Evolutionary conservation across 92 coral and sea anemone genomes (phyloP), one percentile per base, ranked within the genome.

Genomic region (Palythoa grandiflora): DNA sequence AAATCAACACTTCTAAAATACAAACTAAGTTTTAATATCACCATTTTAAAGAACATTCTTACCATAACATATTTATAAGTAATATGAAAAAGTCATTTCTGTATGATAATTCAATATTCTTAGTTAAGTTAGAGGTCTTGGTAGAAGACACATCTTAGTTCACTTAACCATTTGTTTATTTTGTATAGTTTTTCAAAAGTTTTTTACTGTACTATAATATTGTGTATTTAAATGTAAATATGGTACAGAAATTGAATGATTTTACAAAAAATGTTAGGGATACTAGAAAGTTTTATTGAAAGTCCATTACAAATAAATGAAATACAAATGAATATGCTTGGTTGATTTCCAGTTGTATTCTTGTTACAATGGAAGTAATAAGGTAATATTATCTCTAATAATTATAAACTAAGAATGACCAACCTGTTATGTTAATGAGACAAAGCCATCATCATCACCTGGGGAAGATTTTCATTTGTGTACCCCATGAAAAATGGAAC

Each of bases 161-260:
- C 66, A n/a, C 47, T 17, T 16, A 44, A 63, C 70, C 54, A 44
- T 81, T 80, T 81, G 86, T 81, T 81, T 47, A 81, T 81, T 81
- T 81, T 81, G 86, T 81, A 81, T 78, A 78, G 83, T 54, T 78
- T 78, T 78, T 35, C 44, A 59, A 78, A 80, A 39, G 75, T 9
- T 81, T 81, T 81, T 81, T 81, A 81, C 86, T 81, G 86, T 81
- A 81, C 75, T 65, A 38, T 68, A 51, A 51, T 38, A 54, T 60
- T 79, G 84, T 65, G 71, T 81, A 81, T 81, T 81, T 81, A 50
- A 68, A 48, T 81, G 86, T 81, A 81, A 81, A 81, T 81, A 81
- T 60, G 61, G 86, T 81, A 81, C 40, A 66, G 75, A 47, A 38
- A 81, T 63, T 81, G 13, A 81, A 81, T 44, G 86, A 66, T 68